phyloP scores from a whole-genome alignment of 1,140 invertebrate genomes.

The Euura saliciscinereae region DNA sequence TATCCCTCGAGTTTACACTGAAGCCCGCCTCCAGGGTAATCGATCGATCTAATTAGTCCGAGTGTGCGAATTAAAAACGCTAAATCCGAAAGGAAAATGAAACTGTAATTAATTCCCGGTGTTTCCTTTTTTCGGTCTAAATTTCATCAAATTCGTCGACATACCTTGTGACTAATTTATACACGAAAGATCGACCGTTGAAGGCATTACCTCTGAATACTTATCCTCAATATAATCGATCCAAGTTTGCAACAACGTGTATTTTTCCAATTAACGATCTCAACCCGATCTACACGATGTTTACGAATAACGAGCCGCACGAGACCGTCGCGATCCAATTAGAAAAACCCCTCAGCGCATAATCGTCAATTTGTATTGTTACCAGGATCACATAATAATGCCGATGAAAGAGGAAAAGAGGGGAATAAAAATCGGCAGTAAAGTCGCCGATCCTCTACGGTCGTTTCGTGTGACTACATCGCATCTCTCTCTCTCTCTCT shows the following conservation, averaged over 20 bases:
- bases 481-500: too few species aligned
- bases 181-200: too few species aligned
- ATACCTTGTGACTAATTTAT: too few species aligned
- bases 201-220: background rate
- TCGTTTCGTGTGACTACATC: too few species aligned
- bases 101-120: too few species aligned
- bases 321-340: slow-evolving; percentile 43
- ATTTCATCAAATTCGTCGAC: too few species aligned
- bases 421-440: background rate
- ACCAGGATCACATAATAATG: background rate
- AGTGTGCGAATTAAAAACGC: too few species aligned
- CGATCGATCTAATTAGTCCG: too few species aligned
- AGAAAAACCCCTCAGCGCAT: slow-evolving; percentile 47
- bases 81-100: too few species aligned
- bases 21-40: too few species aligned
- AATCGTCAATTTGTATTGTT: slow-evolving; percentile 51
- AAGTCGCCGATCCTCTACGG: background rate
- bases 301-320: slow-evolving; percentile 35
- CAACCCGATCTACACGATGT: slow-evolving; percentile 44
- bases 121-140: too few species aligned
- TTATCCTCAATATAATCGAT: background rate
- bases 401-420: background rate
- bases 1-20: too few species aligned
- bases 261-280: slow-evolving; percentile 12
- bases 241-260: background rate